Evolutionary conservation across 2,888 invertebrate species (phyloP).

Genomic region (Blastobasis adustella): DNA sequence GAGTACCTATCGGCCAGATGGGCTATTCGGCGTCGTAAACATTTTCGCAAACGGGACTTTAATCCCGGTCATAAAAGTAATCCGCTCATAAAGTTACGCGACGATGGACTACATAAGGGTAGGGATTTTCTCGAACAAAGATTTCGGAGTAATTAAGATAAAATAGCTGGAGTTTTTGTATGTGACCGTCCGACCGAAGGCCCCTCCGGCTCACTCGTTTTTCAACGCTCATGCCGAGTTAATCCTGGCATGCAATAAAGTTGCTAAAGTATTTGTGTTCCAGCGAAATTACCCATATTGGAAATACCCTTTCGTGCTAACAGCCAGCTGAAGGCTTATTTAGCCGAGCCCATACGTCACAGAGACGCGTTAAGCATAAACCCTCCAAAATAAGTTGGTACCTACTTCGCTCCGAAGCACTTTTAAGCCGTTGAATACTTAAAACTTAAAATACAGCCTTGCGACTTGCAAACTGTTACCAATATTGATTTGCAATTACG

Average conservation of each 20-base stretch:
- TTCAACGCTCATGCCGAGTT: slow-evolving; percentile 67
- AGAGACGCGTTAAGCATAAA: slow-evolving; percentile 13
- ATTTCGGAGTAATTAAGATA: slow-evolving; percentile 74
- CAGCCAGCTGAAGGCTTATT: slow-evolving; percentile 64
- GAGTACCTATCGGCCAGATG: slow-evolving; percentile 28
- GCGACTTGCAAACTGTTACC: slow-evolving; percentile 36
- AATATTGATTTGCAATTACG: slow-evolving; percentile 51
- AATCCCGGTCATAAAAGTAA: slow-evolving; percentile 72
- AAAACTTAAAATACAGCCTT: slow-evolving; percentile 33
- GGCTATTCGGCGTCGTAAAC: slow-evolving; percentile 59
- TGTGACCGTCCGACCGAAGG: slow-evolving; percentile 42
- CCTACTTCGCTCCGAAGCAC: slow-evolving; percentile 24
- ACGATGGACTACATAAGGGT: slow-evolving; percentile 73
- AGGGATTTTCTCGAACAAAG: slow-evolving; percentile 68
- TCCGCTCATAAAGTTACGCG: slow-evolving; percentile 71
- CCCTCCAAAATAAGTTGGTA: neutral
- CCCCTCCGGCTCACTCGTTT: slow-evolving; percentile 47
- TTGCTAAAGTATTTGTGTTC: slow-evolving; percentile 69
- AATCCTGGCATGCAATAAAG: slow-evolving; percentile 72
- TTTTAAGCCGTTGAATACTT: slow-evolving; percentile 31
- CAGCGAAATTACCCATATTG: slow-evolving; percentile 73
- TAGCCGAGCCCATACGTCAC: slow-evolving; percentile 48
- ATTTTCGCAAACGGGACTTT: slow-evolving; percentile 67
- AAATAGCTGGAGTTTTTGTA: slow-evolving; percentile 67
- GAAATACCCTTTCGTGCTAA: slow-evolving; percentile 70